Evolutionary conservation across 1,140 invertebrate species (phyloP).

Genomic region (Lucilia sericata): DNA sequence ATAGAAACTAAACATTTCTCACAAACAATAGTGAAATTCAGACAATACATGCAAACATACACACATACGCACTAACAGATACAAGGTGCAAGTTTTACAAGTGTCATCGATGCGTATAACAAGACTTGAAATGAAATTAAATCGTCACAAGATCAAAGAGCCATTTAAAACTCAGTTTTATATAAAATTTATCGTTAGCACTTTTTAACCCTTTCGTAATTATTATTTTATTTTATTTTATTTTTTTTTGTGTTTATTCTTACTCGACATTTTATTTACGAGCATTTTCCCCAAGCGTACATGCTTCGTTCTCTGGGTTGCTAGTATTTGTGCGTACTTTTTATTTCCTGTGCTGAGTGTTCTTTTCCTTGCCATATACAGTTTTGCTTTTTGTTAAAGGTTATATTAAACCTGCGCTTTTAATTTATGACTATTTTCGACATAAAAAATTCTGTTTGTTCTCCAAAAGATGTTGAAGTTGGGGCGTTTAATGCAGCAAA

Average conservation of each 20-base stretch:
- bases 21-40: background rate
- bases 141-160: slow-evolving; percentile 49
- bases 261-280: slow-evolving; percentile 20
- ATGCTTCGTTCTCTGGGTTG: background rate
- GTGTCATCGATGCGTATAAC: slow-evolving; percentile 39
- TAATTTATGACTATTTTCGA: slow-evolving; percentile 30
- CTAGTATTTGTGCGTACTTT: background rate
- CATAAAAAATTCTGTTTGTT: background rate
- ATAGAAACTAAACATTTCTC: background rate
- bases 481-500: background rate
- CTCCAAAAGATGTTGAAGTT: background rate
- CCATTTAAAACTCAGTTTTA: slow-evolving; percentile 33
- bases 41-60: background rate
- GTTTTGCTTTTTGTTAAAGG: background rate
- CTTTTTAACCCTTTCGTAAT: slow-evolving; percentile 35
- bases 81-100: slow-evolving; percentile 33
- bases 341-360: slow-evolving; percentile 21
- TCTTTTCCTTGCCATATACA: background rate
- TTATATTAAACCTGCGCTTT: slow-evolving; percentile 32
- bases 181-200: slow-evolving; percentile 36
- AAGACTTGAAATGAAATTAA: slow-evolving; percentile 47
- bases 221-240: no score
- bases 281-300: background rate
- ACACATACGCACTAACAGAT: slow-evolving; percentile 13
- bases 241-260: background rate